Evolutionary conservation across 2,113 vertebrate species (phyloP).

Genomic region (Albula goreensis): DNA sequence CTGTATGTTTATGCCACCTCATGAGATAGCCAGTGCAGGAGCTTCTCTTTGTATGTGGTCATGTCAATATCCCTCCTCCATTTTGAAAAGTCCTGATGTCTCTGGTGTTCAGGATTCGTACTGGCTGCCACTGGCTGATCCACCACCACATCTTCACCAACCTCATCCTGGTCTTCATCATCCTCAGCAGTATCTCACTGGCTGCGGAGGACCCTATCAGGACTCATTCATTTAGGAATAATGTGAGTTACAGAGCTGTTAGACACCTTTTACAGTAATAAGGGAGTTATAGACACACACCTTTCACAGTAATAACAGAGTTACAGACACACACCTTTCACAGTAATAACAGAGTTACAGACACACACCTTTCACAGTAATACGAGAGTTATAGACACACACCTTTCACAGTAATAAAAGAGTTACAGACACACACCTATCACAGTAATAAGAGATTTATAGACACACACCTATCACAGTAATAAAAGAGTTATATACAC

Average conservation of each 20-base stretch:
- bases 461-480: too few species aligned
- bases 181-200: constrained; percentile 90
- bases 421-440: too few species aligned
- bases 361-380: too few species aligned
- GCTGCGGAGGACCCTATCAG: constrained; percentile 92
- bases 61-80: not conserved
- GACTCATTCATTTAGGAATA: constrained; percentile 87
- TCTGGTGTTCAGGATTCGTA: constrained; percentile 71
- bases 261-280: not conserved
- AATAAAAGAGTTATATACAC: too few species aligned
- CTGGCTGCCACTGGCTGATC: constrained; percentile 83
- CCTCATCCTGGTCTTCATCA: constrained; percentile 94
- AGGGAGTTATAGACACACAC: not conserved
- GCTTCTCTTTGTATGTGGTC: not conserved
- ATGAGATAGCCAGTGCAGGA: not conserved
- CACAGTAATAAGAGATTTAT: too few species aligned
- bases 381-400: too few species aligned
- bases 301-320: too few species aligned
- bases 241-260: constrained; percentile 65
- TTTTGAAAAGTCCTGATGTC: not conserved
- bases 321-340: not conserved
- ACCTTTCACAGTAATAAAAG: too few species aligned
- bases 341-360: not conserved
- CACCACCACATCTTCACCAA: constrained; percentile 94
- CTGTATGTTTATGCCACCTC: not conserved